These are phyloP conservation scores for Heliconius hewitsoni DNA, from an alignment of 1,140 invertebrate species.

Conservation along the genomic window DNA sequence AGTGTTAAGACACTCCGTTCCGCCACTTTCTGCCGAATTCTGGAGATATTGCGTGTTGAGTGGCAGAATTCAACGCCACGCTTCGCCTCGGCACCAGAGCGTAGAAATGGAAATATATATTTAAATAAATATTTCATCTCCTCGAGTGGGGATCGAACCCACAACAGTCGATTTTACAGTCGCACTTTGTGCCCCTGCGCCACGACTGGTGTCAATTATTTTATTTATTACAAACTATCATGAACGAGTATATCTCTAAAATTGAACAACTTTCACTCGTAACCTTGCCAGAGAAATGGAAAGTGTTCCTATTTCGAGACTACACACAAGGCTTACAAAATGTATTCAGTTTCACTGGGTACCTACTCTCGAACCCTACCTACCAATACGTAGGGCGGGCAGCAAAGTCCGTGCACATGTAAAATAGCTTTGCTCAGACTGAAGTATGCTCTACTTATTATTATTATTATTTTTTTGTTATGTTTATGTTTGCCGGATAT, in stretches of 20 bases:
- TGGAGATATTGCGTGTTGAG: too few relatives aligned
- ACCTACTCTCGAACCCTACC: slow-evolving; percentile 72
- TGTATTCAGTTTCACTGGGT: slow-evolving; percentile 74
- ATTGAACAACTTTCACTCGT: slow-evolving; percentile 63
- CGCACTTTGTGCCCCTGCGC: too few relatives aligned
- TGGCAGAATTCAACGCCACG: too few relatives aligned
- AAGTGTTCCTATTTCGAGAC: slow-evolving; percentile 61
- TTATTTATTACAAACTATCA: not conserved
- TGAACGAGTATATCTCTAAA: slow-evolving; percentile 37
- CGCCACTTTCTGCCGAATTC: too few relatives aligned
- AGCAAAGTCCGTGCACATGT: slow-evolving; percentile 76
- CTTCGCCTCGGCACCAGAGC: too few relatives aligned
- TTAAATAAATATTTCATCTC: too few relatives aligned
- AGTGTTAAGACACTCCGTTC: too few relatives aligned
- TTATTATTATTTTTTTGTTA: slow-evolving; percentile 16
- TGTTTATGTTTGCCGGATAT: not conserved
- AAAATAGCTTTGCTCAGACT: slow-evolving; percentile 66
- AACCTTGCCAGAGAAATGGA: slow-evolving; percentile 51
- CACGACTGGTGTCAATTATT: not conserved
- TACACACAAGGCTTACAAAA: slow-evolving; percentile 63
- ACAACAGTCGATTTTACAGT: too few relatives aligned
- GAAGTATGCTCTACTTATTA: slow-evolving; percentile 59
- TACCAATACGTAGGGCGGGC: slow-evolving; percentile 73
- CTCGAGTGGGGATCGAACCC: too few relatives aligned
- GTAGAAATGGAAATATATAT: too few relatives aligned